phyloP scores from a whole-genome alignment of 2,113 vertebrate genomes.

The Neodontobutis hainanensis region DNA sequence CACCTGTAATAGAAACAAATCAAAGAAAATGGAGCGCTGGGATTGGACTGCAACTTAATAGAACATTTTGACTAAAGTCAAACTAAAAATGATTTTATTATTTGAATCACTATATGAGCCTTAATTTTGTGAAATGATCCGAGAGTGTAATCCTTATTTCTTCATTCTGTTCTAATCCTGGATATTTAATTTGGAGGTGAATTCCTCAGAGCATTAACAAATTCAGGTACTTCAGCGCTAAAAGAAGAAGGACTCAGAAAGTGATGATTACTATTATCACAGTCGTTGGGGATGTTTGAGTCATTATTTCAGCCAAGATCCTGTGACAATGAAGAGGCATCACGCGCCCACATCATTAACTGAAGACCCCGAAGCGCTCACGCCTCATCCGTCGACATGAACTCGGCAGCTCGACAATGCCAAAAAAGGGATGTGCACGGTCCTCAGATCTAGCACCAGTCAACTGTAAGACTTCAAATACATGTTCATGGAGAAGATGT shows the following conservation, averaged over 20 bases:
- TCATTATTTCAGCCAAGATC: slow-evolving; percentile 71
- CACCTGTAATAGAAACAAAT: too few species aligned
- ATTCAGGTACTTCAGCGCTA: slow-evolving; percentile 52
- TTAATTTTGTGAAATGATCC: too few species aligned
- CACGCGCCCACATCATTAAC: slow-evolving; percentile 63
- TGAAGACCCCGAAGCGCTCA: slow-evolving; percentile 61
- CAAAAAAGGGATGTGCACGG: too few species aligned
- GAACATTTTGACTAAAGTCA: too few species aligned
- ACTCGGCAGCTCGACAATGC: slow-evolving; percentile 8
- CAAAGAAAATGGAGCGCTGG: too few species aligned
- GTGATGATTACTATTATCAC: slow-evolving; percentile 68
- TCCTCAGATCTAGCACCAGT: slow-evolving; percentile 23
- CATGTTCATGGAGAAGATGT: slow-evolving; percentile 32
- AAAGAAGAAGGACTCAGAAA: slow-evolving; percentile 65
- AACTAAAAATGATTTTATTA: too few species aligned
- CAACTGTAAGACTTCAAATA: slow-evolving; percentile 38
- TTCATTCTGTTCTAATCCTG: slow-evolving; percentile 48
- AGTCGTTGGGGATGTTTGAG: slow-evolving; percentile 58
- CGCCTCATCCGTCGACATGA: slow-evolving; percentile 44
- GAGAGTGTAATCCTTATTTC: too few species aligned
- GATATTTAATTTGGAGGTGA: slow-evolving; percentile 24
- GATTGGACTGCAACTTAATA: too few species aligned
- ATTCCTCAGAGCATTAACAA: too few species aligned
- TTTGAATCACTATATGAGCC: too few species aligned
- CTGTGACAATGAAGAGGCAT: slow-evolving; percentile 63